Conservation (phyloP, 2,113 vertebrate genomes). For the Candoia aspera region DNA sequence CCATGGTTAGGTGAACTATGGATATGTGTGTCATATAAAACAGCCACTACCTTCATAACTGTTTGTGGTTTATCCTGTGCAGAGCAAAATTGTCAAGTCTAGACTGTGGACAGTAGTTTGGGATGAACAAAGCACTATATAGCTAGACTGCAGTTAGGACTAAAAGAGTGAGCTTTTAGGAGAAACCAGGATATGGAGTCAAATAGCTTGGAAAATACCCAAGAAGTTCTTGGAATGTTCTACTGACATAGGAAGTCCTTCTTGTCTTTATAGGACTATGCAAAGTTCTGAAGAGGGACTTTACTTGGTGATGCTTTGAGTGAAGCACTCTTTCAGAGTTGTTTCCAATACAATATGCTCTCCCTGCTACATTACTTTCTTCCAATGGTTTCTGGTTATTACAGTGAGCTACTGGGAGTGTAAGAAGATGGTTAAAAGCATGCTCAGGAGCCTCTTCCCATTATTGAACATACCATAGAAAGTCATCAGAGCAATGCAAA, state of each 20-base stretch:
- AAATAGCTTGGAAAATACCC: not conserved
- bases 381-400: not conserved
- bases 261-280: not conserved
- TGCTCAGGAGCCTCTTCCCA: not conserved
- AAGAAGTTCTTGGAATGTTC: not conserved
- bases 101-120: not conserved
- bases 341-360: not conserved
- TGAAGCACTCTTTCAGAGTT: not conserved
- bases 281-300: not conserved
- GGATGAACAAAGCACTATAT: not conserved
- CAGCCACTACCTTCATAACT: too few species aligned
- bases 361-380: not conserved
- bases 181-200: not conserved
- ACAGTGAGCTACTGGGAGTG: not conserved
- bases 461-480: not conserved
- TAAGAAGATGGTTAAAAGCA: not conserved
- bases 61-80: too few species aligned
- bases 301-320: not conserved
- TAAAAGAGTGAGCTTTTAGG: not conserved
- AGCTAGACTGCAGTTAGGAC: not conserved
- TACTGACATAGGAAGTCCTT: not conserved
- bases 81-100: too few species aligned
- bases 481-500: not conserved
- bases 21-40: too few species aligned
- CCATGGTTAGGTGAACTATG: too few species aligned